These are phyloP conservation scores for Melanotaenia nigrans DNA, from an alignment of 2,797 vertebrate species.

Conservation along the genomic window DNA sequence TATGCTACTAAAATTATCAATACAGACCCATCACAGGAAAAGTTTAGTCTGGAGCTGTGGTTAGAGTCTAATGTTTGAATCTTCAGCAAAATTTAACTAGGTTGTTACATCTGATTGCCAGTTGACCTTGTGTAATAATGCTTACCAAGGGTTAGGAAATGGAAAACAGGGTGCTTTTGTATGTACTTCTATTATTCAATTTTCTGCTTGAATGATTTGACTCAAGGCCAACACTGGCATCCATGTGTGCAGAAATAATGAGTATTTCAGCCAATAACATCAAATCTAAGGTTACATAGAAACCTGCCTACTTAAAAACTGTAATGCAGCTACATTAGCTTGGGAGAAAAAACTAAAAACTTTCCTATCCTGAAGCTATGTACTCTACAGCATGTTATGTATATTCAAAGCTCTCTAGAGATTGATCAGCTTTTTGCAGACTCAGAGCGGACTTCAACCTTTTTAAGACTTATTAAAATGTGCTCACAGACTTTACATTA, in stretches of 20 bases:
- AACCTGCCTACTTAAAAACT: background rate
- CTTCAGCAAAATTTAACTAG: background rate
- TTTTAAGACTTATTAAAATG: background rate
- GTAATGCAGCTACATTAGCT: background rate
- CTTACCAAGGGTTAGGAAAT: background rate
- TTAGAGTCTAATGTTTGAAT: background rate
- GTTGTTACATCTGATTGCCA: background rate
- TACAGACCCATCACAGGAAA: background rate
- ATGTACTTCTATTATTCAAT: conserved; percentile 15
- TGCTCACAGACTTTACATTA: background rate
- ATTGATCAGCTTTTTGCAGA: background rate
- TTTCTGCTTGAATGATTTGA: conserved; percentile 10
- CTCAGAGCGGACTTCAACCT: background rate
- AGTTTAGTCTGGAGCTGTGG: background rate
- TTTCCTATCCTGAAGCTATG: background rate
- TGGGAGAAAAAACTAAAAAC: background rate
- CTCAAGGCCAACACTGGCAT: background rate
- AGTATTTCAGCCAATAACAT: conserved; percentile 8
- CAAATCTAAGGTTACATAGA: background rate
- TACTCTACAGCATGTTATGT: background rate
- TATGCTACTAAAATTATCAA: background rate
- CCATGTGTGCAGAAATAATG: background rate
- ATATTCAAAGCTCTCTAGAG: background rate
- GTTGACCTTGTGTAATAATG: background rate
- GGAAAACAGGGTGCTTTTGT: conserved; percentile 19